A percentile compares a stretch with the other conserved stretches of the same genome.
phyloP scores from a whole-genome alignment of 2,113 vertebrate species.

The Petaurus breviceps region DNA sequence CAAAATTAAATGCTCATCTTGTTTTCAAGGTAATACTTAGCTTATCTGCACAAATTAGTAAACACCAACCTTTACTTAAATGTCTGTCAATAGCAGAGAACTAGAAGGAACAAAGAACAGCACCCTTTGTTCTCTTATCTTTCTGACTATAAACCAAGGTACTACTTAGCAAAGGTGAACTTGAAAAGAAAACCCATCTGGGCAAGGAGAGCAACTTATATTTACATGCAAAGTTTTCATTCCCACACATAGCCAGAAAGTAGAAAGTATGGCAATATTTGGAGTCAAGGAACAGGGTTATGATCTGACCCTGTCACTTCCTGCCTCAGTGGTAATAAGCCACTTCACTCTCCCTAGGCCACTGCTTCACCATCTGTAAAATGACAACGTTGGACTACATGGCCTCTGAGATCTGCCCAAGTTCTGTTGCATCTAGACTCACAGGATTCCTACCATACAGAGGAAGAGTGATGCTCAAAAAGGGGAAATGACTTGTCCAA shows the following conservation, averaged over 20 bases:
- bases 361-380: background rate
- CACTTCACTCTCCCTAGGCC: too few relatives aligned
- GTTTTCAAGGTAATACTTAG: constrained; percentile 56
- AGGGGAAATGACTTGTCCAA: background rate
- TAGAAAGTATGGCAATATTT: background rate
- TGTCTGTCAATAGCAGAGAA: constrained; percentile 29
- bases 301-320: background rate
- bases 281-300: background rate
- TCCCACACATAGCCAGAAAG: background rate
- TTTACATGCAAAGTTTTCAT: background rate
- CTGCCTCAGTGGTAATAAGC: background rate
- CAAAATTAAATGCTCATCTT: constrained; percentile 26
- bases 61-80: constrained; percentile 41
- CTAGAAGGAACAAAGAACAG: constrained; percentile 36
- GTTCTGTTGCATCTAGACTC: background rate
- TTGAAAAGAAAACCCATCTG: background rate
- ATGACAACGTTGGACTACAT: too few relatives aligned
- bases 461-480: background rate
- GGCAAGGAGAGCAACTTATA: background rate
- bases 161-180: background rate
- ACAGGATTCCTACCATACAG: background rate
- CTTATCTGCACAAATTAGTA: constrained; percentile 50
- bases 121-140: constrained; percentile 37
- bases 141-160: constrained; percentile 51
- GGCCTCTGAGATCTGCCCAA: background rate